Conservation (phyloP, 30 jellyfish, hydroid and myxozoan genomes). For the Clytia hemisphaerica region DNA sequence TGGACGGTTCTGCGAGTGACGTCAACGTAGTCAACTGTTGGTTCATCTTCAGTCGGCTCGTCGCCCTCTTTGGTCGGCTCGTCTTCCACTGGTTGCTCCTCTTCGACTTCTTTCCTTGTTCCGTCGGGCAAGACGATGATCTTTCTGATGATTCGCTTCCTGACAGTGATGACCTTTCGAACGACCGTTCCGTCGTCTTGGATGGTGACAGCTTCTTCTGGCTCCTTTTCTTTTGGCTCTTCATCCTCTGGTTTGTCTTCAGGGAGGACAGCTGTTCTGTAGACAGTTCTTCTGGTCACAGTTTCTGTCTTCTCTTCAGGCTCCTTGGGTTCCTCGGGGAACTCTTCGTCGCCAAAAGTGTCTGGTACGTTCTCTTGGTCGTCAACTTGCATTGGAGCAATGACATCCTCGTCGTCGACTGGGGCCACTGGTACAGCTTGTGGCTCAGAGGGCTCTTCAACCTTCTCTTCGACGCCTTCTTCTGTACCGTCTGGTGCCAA, state of each 20-base stretch:
- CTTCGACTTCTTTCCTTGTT: slow-evolving; percentile 50
- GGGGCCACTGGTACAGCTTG: too few relatives aligned
- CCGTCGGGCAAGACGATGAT: slow-evolving; percentile 53
- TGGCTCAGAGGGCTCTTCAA: slow-evolving; percentile 26
- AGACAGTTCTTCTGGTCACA: background rate
- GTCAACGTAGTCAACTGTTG: background rate
- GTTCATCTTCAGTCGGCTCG: slow-evolving; percentile 22
- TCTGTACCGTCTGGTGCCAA: slow-evolving; percentile 55
- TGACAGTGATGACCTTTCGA: slow-evolving; percentile 35
- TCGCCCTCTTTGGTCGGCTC: slow-evolving; percentile 14
- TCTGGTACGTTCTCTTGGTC: slow-evolving; percentile 12
- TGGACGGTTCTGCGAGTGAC: background rate
- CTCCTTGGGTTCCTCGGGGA: too few relatives aligned
- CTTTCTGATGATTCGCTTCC: slow-evolving; percentile 43
- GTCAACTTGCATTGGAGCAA: slow-evolving; percentile 13
- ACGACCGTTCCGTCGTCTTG: slow-evolving; percentile 9
- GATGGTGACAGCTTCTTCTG: slow-evolving; percentile 6
- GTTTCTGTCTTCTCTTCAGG: slow-evolving; percentile 26
- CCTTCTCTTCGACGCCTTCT: slow-evolving; percentile 51
- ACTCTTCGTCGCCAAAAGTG: too few relatives aligned
- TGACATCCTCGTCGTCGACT: slow-evolving; percentile 16
- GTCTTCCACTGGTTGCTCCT: slow-evolving; percentile 52
- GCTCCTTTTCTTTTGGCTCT: background rate
- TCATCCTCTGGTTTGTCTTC: background rate
- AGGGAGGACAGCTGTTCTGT: slow-evolving; percentile 6